Conservation (phyloP, 2,888 invertebrate species). For the Volucella zonaria region DNA sequence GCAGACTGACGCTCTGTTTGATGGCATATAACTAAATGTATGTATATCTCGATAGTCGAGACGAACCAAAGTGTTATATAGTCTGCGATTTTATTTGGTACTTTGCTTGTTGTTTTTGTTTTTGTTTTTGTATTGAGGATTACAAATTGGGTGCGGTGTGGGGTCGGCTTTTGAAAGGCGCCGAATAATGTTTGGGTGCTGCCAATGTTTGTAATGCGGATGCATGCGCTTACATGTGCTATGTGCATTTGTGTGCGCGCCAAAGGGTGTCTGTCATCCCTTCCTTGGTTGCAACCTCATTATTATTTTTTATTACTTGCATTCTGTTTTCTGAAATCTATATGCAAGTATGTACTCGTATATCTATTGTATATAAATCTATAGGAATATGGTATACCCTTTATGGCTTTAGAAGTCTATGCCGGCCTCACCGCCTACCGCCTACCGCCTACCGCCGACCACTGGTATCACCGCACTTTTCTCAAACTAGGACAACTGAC, state of each 20-base stretch:
- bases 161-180: slow-evolving; percentile 44
- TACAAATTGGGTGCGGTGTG: slow-evolving; percentile 31
- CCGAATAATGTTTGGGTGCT: slow-evolving; percentile 70
- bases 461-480: slow-evolving; percentile 49
- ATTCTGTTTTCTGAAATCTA: slow-evolving; percentile 34
- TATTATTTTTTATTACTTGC: slow-evolving; percentile 62
- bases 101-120: slow-evolving; percentile 24
- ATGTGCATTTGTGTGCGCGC: slow-evolving; percentile 42
- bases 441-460: slow-evolving; percentile 15
- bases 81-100: slow-evolving; percentile 61
- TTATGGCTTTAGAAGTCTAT: slow-evolving; percentile 43
- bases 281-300: slow-evolving; percentile 34
- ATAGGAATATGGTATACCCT: slow-evolving; percentile 25
- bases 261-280: slow-evolving; percentile 21
- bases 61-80: slow-evolving; percentile 61
- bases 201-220: slow-evolving; percentile 70
- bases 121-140: slow-evolving; percentile 48
- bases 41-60: neutral
- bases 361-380: neutral
- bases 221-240: slow-evolving; percentile 29
- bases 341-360: neutral
- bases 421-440: neutral
- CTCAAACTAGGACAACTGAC: slow-evolving; percentile 68
- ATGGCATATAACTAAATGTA: neutral
- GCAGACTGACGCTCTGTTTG: neutral